These are phyloP conservation scores for Hydropsyche tenuis DNA, from an alignment of 1,140 invertebrate species.

Conservation along the genomic window DNA sequence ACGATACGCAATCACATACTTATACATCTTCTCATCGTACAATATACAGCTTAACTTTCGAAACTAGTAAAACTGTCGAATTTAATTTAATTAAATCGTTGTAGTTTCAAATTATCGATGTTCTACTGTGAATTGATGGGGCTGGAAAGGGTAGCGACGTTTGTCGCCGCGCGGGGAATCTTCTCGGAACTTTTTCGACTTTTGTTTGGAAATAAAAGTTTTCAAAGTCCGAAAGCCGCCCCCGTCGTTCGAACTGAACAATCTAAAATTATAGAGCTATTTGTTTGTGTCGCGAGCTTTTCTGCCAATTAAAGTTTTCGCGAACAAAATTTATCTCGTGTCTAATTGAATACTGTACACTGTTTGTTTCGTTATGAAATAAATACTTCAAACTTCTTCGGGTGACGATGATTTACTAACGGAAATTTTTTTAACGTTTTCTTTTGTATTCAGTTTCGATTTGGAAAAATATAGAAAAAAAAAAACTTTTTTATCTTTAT, in stretches of 20 bases:
- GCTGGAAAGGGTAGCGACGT: neutral
- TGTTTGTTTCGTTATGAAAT: constrained; percentile 29
- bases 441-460: too few relatives aligned
- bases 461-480: too few relatives aligned
- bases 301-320: constrained; percentile 39
- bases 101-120: too few relatives aligned
- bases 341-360: constrained; percentile 38
- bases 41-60: too few relatives aligned
- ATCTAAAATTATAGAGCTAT: constrained; percentile 42
- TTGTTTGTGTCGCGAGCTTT: constrained; percentile 40
- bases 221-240: neutral
- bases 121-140: too few relatives aligned
- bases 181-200: constrained; percentile 25
- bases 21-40: too few relatives aligned
- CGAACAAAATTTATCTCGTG: constrained; percentile 35
- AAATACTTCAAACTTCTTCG: neutral
- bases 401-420: too few relatives aligned
- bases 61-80: too few relatives aligned
- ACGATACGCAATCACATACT: too few relatives aligned
- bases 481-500: too few relatives aligned
- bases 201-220: constrained; percentile 36
- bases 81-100: too few relatives aligned
- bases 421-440: too few relatives aligned
- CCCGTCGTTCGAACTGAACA: constrained; percentile 30
- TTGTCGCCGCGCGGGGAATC: constrained; percentile 19